Base-by-base conservation (phyloP, 2,113 vertebrate genomes). In the Hylia prasina region DNA sequence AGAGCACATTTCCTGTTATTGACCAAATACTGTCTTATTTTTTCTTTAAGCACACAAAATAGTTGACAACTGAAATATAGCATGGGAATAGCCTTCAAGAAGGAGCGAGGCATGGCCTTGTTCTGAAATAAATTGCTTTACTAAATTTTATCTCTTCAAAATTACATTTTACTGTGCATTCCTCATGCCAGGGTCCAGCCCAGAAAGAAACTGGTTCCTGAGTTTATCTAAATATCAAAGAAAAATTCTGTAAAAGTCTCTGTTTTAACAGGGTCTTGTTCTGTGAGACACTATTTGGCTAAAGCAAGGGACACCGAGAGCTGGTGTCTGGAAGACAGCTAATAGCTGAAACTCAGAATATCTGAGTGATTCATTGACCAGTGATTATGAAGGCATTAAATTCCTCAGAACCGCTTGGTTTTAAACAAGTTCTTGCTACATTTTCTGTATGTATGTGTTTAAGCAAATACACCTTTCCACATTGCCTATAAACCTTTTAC, bases 121-220 rank as follows among this genome's bases (percentile, higher is more conserved):
- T 37, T 87, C n/a, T 47, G 37, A 92, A 94, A 91, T 44, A 78
- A 94, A 87, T 68, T 82, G 14, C 61, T 93, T 89, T 68, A 85
- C 44, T 84, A 61, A 69, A 75, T 68, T 85, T 16, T 64, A 54
- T 65, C 45, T 27, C 23, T 86, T 73, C 58, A 86, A 76, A 93
- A 90, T 70, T 35, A n/a, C 16, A 18, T 65, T 42, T 20, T 48
- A 57, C 47, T 10, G 7, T 82, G 18, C 45, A 48, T 54, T 94
- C 22, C 35, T 86, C 73, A 33, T 63, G 35, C n/a, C 61, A 82
- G 12, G 15, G 20, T 60, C n/a, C 63, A 77, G 25, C 14, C 45
- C 40, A 73, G 58, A 82, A 71, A 69, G 31, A 76, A 90, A 65
- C 9, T 44, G 25, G n/a, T 68, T 6, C 65, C 57, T 21, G 15